Percentiles rank a stretch among this genome's conserved stretches.
Conservation (phyloP, 2,113 vertebrate species). For the Macquaria ambigua region DNA sequence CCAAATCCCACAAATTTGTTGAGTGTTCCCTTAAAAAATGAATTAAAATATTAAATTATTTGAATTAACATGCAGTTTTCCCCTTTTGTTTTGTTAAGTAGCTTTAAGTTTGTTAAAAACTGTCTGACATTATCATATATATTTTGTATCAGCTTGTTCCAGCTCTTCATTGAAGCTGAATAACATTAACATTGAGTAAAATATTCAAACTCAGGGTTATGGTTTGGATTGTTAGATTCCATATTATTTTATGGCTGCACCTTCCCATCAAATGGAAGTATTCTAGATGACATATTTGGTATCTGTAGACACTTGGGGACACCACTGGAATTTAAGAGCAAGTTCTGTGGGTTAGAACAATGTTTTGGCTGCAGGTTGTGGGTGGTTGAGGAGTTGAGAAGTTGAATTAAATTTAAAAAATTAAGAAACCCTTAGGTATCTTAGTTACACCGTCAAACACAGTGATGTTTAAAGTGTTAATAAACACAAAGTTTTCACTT, state of each 20-base stretch:
- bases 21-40: too few relatives aligned
- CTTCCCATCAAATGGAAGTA: neutral
- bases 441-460: neutral
- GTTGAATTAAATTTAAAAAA: neutral
- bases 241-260: neutral
- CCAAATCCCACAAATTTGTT: too few relatives aligned
- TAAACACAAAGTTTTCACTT: slow-evolving; percentile 10
- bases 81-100: neutral
- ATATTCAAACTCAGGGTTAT: neutral
- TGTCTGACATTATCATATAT: neutral
- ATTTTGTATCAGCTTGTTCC: too few relatives aligned
- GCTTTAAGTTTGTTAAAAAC: neutral
- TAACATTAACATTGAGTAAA: neutral
- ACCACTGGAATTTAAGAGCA: neutral
- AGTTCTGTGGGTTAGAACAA: neutral
- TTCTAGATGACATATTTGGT: neutral
- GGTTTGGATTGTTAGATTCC: neutral
- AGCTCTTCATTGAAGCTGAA: neutral
- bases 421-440: too few relatives aligned
- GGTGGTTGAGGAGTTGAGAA: neutral
- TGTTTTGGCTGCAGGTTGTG: neutral
- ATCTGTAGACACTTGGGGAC: neutral
- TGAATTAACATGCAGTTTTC: neutral
- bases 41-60: neutral
- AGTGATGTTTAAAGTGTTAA: neutral